A percentile compares a stretch with the other conserved stretches of the same genome.
phyloP scores from a whole-genome alignment of 1,140 invertebrate genomes.

The Pachypeltis micranthus region DNA sequence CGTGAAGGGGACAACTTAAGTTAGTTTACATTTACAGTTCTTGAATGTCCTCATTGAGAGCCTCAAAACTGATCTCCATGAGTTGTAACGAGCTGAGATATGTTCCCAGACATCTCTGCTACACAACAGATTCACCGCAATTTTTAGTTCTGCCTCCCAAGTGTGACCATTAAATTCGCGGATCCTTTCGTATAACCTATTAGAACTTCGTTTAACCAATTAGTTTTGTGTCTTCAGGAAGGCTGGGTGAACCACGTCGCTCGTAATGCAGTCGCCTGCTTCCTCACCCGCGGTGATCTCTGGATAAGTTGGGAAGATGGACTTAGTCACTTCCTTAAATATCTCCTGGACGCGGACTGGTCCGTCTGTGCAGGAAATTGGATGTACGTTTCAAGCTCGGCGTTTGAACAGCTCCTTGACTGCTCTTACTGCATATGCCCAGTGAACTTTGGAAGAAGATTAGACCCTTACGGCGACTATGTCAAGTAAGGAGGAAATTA shows the following conservation, averaged over 20 bases:
- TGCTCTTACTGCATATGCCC: constrained; percentile 52
- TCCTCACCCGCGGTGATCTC: constrained; percentile 57
- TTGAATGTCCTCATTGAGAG: too few relatives aligned
- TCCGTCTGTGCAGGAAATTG: constrained; percentile 65
- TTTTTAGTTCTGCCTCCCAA: too few relatives aligned
- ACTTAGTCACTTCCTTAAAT: constrained; percentile 48
- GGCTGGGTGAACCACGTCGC: constrained; percentile 62
- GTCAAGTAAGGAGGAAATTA: constrained; percentile 42
- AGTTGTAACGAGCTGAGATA: too few relatives aligned
- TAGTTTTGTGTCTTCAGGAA: constrained; percentile 33
- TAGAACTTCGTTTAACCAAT: too few relatives aligned
- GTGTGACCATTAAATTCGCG: neutral
- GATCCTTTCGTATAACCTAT: neutral
- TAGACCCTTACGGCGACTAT: constrained; percentile 57
- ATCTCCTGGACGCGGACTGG: constrained; percentile 59
- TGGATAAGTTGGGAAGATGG: constrained; percentile 63
- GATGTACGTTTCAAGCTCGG: constrained; percentile 68
- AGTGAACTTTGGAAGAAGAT: constrained; percentile 51
- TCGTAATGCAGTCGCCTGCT: constrained; percentile 57
- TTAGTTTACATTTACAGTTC: too few relatives aligned
- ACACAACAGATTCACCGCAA: too few relatives aligned
- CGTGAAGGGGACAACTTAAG: too few relatives aligned
- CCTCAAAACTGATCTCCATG: too few relatives aligned
- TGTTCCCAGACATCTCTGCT: too few relatives aligned
- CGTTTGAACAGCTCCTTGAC: constrained; percentile 53